Base-by-base conservation (phyloP, 2,797 vertebrate genomes). In the Rachycentron canadum region DNA sequence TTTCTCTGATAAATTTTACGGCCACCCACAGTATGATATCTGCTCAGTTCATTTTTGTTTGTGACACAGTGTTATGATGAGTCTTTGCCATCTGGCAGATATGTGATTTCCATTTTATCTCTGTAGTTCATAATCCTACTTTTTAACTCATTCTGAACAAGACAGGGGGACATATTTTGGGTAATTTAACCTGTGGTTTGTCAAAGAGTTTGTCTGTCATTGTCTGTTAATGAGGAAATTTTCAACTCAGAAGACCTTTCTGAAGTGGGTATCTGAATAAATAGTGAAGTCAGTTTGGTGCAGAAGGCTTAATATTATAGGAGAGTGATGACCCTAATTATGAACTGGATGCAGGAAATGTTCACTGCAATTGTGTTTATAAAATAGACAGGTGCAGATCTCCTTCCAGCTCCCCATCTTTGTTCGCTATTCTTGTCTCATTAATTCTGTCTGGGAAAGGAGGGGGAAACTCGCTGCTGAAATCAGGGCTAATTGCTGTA, bases 61-160 rank as follows among this genome's bases (percentile, higher is more conserved):
- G 58, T 78, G 70, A 83, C 23, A 38, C 50, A 50, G 43, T 13
- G 36, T 76, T 84, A 86, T 76, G 53, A 76, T 78, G 81, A 82
- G 67, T 61, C 69, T 10, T 8, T 75, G 80, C 83, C 84, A 86
- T 89, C 86, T 86, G 86, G 81, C 79, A 78, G 74, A 76, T 79
- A 86, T 85, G 45, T 76, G 38, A 62, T 79, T 79, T 75, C 17
- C 36, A 66, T 82, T 85, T 81, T 73, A 82, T 86, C 81, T 81
- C 65, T 55, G 36, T 45, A 28, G 68, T 64, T 75, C 76, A 67
- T 84, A 82, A 87, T 86, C 75, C 70, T 61, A 70, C 77, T 70
- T 78, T 90, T 82, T 38, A 78, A 82, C 23, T 81, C 25, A 58
- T 77, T 69, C 61, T 75, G 56, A 81, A 57, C 36, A 59, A 56